Base-by-base conservation (phyloP, 2,888 invertebrate species). In the Orthosia incerta region DNA sequence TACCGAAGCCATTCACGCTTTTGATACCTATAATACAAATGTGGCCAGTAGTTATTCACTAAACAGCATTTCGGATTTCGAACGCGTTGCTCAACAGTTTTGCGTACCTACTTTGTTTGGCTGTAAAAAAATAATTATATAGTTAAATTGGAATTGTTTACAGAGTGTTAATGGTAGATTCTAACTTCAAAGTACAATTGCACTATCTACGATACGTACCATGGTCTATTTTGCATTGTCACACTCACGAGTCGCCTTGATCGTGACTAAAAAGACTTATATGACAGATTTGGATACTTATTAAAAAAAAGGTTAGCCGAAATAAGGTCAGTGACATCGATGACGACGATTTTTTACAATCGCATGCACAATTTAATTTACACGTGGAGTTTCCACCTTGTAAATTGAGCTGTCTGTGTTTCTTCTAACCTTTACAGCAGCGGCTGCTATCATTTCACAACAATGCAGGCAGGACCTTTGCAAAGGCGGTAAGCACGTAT, bases 341-440 rank as follows among this genome's bases (percentile, higher is more conserved):
- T 57, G 2, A 57, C 45, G 20, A 18, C 46, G n/a, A 3, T 51
- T 51, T 26, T 71, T 55, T 46, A 53, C 23, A 46, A 46, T 57
- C 23, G 3, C 15, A 45, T 46, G 51, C 31, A 39, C 9, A 39
- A 39, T 39, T 31, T 7, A 31, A 31, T 31, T 31, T 5, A 31
- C 31, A 31, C 31, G 31, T 31, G 31, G 31, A 31, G 3, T n/a
- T n/a, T n/a, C n/a, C n/a, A n/a, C n/a, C n/a, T n/a, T n/a, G n/a
- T n/a, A 56, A 82, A 76, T 69, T 77, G 26, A 59, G 53, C 51
- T 39, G 50, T 50, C 13, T 48, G 45, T 67, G 57, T 53, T 50
- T 50, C n/a, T 59, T 53, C 39, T 82, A 59, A 78, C 82, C 78
- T 82, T 77, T 77, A 50, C 13, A 45, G 68, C 23, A 15, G n/a